phyloP scores from a whole-genome alignment of 1,140 invertebrate species.

The Drosophila carrolli region DNA sequence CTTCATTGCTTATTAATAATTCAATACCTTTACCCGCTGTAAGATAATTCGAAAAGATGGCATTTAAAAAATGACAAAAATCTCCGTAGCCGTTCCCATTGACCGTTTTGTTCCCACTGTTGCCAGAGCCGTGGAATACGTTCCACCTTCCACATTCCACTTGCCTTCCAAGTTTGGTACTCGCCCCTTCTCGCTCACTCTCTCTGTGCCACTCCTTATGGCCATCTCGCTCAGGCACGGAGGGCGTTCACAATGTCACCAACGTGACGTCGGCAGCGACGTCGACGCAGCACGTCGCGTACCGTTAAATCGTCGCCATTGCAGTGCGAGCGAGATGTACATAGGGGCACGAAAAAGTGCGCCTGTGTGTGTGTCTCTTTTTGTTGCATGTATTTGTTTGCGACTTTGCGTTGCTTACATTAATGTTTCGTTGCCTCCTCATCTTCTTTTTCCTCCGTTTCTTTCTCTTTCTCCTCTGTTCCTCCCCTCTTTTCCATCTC shows the following conservation, averaged over 20 bases:
- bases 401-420: conserved; percentile 63
- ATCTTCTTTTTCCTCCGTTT: not conserved
- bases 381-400: conserved; percentile 35
- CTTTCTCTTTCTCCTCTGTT: not conserved
- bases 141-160: conserved; percentile 32
- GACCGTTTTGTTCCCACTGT: conserved; percentile 38
- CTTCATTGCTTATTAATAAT: not conserved
- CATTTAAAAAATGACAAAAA: not conserved
- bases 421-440: conserved; percentile 39
- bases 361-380: conserved; percentile 7
- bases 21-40: not conserved
- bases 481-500: not conserved
- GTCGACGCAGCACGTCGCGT: conserved; percentile 33
- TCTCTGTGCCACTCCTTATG: not conserved
- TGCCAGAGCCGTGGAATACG: conserved; percentile 13
- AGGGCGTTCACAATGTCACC: conserved; percentile 42
- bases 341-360: not conserved
- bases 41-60: not conserved
- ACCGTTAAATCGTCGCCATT: conserved; percentile 70
- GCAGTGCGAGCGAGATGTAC: conserved; percentile 61
- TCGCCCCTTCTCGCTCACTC: not conserved
- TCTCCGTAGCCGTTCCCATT: not conserved
- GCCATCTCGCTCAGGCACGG: conserved; percentile 43
- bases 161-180: conserved; percentile 22
- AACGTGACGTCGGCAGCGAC: conserved; percentile 23